Evolutionary conservation across 2,797 vertebrate species (phyloP), one percentile per base, ranked within the genome.

Genomic region (Rhincodon typus): DNA sequence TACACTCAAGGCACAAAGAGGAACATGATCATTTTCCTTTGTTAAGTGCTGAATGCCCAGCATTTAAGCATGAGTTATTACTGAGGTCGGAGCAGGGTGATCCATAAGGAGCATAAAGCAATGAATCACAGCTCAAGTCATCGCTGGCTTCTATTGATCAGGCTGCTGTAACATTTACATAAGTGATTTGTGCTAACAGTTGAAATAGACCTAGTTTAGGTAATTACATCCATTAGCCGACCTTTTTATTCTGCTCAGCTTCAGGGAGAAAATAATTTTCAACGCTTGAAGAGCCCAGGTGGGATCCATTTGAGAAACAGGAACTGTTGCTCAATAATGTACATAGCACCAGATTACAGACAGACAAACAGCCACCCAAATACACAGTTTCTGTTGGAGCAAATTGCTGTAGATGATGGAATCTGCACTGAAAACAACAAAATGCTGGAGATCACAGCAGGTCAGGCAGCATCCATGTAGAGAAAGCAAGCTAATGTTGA

Each of bases 201-300:
- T 1, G 8, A n/a, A 67, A 93, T 69, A 10, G 90, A 66, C 90
- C 66, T 69, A 74, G 94, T 53, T 95, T 74, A 95, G 94, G 70
- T 95, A 95, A 95, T 95, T 95, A 95, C 94, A 77, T 53, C 70
- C 94, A 74, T 95, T 95, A 95, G 70, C 27, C 6, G 46, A 95
- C 42, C 94, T 95, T 72, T 74, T 77, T 53, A 74, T 34, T 74
- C 94, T 70, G 15, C 69, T 57, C 70, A 95, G 70, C 13, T 30
- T 77, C 70, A 74, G 94, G 94, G 50, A 57, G 46, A 94, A 95
- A 57, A 72, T 95, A 34, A 77, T 95, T 8, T 77, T 74, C 34
- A 53, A n/a, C 25, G 15, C 53, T 95, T 74, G 46, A 30, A 95
- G 30, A 57, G 27, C 46, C 46, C 94, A 77, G 69, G 67, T 57